phyloP scores from a whole-genome alignment of 1,140 invertebrate genomes.

The Odontomachus brunneus region DNA sequence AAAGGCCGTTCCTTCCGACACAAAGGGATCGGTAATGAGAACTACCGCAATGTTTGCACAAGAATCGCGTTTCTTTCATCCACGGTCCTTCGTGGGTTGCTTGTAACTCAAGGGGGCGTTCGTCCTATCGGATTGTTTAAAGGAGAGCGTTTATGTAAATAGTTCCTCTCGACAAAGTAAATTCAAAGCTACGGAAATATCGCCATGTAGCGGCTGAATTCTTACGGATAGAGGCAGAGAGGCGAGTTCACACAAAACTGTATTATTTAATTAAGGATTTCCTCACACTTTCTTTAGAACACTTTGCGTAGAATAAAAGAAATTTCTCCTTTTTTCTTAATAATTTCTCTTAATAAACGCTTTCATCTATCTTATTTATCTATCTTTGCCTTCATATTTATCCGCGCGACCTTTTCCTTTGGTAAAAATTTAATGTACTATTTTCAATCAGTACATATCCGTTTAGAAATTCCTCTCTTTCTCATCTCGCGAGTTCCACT shows the following conservation, averaged over 20 bases:
- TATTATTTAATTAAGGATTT: too few relatives aligned
- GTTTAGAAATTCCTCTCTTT: background rate
- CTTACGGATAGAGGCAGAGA: background rate
- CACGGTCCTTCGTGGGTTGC: conserved; percentile 28
- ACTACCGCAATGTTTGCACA: conserved; percentile 68
- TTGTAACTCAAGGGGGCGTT: conserved; percentile 26
- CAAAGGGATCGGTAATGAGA: conserved; percentile 67
- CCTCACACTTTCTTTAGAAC: too few relatives aligned
- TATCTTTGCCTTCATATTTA: too few relatives aligned
- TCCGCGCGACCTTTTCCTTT: too few relatives aligned
- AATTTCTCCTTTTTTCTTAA: too few relatives aligned
- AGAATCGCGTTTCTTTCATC: conserved; percentile 59
- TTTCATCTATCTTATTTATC: too few relatives aligned
- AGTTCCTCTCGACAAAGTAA: background rate
- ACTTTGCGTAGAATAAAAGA: too few relatives aligned
- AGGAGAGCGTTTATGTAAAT: conserved; percentile 35
- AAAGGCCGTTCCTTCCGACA: conserved; percentile 47
- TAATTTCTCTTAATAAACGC: too few relatives aligned
- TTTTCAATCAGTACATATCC: too few relatives aligned
- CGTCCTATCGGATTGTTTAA: conserved; percentile 52
- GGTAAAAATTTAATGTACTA: too few relatives aligned
- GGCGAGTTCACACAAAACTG: too few relatives aligned
- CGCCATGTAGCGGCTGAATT: background rate
- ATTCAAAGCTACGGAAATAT: background rate
- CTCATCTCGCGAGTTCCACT: background rate